phyloP scores from a whole-genome alignment of 2,113 vertebrate genomes.

The Aphelocoma coerulescens region DNA sequence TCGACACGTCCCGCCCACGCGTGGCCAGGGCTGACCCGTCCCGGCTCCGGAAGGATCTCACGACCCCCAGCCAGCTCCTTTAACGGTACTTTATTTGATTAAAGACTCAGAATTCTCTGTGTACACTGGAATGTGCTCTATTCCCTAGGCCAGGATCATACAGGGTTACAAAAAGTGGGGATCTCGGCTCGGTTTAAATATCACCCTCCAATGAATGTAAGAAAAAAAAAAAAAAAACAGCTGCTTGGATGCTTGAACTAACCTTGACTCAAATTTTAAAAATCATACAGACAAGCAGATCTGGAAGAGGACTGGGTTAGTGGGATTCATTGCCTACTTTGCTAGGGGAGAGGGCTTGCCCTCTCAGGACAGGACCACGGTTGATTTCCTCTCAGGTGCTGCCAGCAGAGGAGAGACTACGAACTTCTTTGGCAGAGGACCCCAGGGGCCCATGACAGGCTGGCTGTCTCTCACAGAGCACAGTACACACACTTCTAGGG shows the following conservation, averaged over 20 bases:
- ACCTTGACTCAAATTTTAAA: conserved; percentile 55
- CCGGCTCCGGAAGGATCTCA: background rate
- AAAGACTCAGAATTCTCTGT: conserved; percentile 74
- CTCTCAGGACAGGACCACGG: background rate
- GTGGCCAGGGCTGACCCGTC: background rate
- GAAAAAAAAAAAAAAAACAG: background rate
- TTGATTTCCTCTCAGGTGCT: background rate
- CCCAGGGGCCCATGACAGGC: background rate
- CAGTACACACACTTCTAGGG: background rate
- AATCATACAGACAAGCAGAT: conserved; percentile 74
- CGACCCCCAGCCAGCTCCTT: background rate
- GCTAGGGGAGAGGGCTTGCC: conserved; percentile 14
- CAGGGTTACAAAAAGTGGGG: conserved; percentile 80
- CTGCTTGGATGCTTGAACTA: conserved; percentile 54
- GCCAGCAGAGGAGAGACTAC: conserved; percentile 42
- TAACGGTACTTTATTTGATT: conserved; percentile 91
- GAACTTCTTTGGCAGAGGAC: conserved; percentile 63
- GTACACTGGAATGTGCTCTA: conserved; percentile 91
- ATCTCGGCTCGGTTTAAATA: conserved; percentile 37
- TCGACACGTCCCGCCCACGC: background rate
- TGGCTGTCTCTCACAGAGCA: background rate
- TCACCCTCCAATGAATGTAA: conserved; percentile 42
- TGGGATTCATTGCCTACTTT: conserved; percentile 9
- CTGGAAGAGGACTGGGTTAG: conserved; percentile 19
- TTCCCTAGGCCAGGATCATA: conserved; percentile 76